Percentiles rank a stretch among this genome's conserved stretches.
Evolutionary conservation across 35 echinoderm and acorn worm species (phyloP).

Genomic region (Heliocidaris erythrogramma): DNA sequence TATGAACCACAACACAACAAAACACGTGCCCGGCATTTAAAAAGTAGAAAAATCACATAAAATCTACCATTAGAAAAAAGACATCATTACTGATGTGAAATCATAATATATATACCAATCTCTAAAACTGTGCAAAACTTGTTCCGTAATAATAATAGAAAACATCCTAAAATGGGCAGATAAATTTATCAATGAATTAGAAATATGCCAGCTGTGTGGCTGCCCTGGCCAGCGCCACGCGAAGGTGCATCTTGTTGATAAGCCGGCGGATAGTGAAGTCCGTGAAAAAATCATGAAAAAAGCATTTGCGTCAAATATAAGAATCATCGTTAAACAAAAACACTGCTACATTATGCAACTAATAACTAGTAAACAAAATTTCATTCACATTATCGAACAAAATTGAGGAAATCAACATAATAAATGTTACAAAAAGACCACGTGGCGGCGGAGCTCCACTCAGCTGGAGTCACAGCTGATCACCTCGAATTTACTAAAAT

Average conservation of each 20-base stretch:
- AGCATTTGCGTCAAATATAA: no score
- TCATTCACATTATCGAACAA: no score
- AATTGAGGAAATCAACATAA: neutral
- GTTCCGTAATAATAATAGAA: neutral
- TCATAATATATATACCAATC: neutral
- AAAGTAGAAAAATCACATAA: constrained; percentile 31
- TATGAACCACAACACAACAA: constrained; percentile 31
- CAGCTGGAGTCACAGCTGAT: neutral
- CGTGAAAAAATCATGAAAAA: neutral
- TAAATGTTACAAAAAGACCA: neutral
- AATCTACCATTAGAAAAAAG: neutral
- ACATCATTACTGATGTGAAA: neutral
- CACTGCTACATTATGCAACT: no score
- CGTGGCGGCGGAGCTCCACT: neutral
- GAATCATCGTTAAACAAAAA: no score
- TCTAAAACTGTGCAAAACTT: neutral
- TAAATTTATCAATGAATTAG: constrained; percentile 14
- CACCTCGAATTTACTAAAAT: neutral
- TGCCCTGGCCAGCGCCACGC: neutral
- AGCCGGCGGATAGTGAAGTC: neutral
- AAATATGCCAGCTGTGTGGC: neutral
- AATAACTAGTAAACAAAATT: no score
- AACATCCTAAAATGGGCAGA: neutral
- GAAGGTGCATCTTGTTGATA: neutral
- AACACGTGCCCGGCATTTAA: constrained; percentile 47